Evolutionary conservation across 1,140 invertebrate genomes (phyloP).

Genomic region (Dermatophagoides farinae): DNA sequence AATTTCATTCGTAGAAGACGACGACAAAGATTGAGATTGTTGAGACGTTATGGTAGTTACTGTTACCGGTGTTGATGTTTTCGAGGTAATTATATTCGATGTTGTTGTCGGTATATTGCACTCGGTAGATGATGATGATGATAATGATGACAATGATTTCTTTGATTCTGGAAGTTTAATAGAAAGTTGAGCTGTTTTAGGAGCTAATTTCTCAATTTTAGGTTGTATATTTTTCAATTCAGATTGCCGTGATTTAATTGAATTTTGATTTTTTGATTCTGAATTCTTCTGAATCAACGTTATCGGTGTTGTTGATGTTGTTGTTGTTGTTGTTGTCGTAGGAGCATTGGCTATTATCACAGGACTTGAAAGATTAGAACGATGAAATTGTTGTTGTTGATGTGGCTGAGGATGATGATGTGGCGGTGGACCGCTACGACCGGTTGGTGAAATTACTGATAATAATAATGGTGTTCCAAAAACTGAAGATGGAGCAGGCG

Average conservation of each 20-base stretch:
- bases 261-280: not conserved
- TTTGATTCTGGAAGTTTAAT: not conserved
- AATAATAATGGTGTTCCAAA: conserved; percentile 1
- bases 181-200: not conserved
- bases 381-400: not conserved
- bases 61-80: not conserved
- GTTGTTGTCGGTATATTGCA: too few species aligned
- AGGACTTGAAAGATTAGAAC: not conserved
- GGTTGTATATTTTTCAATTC: not conserved
- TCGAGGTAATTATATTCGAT: too few species aligned
- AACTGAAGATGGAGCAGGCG: not conserved
- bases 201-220: not conserved
- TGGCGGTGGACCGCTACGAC: not conserved
- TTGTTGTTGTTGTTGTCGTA: too few species aligned
- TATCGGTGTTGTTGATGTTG: too few species aligned
- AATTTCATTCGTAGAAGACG: not conserved
- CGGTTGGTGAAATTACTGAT: conserved; percentile 3
- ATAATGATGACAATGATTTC: not conserved
- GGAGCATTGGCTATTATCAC: not conserved
- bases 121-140: not conserved
- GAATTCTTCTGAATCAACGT: too few species aligned
- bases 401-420: not conserved
- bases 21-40: not conserved
- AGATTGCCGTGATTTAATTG: not conserved
- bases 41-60: not conserved